A percentile compares a stretch with the other conserved stretches of the same genome.
These are phyloP conservation scores for Lasioglossum oenotherae DNA, from an alignment of 2,888 invertebrate genomes.

Conservation along the genomic window DNA sequence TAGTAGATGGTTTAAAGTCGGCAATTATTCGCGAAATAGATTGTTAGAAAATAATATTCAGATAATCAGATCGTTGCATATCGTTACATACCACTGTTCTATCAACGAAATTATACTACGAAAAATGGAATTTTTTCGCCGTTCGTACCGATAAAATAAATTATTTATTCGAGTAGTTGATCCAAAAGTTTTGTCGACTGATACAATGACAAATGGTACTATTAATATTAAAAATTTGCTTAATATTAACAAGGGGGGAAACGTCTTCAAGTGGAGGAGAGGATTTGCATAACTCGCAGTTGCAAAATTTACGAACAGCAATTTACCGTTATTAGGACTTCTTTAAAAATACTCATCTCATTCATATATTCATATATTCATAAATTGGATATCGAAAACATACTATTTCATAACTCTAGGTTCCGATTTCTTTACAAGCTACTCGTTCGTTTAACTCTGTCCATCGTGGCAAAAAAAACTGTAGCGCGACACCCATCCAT, in stretches of 20 bases:
- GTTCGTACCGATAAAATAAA: not conserved
- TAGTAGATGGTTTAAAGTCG: not conserved
- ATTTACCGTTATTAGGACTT: not conserved
- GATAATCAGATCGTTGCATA: no score
- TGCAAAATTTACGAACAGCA: not conserved
- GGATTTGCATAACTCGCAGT: not conserved
- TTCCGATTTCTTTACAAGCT: not conserved
- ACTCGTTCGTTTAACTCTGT: not conserved
- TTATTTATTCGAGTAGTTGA: not conserved
- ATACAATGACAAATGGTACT: not conserved
- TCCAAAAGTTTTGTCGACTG: not conserved
- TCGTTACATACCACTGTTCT: no score
- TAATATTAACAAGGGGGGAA: not conserved
- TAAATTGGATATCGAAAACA: not conserved
- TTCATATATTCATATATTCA: slow-evolving; percentile 12
- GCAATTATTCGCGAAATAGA: not conserved
- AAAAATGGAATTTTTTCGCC: no score
- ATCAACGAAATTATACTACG: no score
- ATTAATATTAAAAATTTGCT: not conserved
- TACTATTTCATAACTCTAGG: not conserved
- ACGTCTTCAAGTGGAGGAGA: not conserved
- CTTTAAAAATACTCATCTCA: not conserved
- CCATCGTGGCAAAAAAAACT: not conserved
- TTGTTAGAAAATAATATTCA: not conserved
- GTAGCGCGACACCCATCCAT: slow-evolving; percentile 8